These are phyloP conservation scores for Felis catus DNA, from an alignment of 2,113 vertebrate species.

Conservation along the genomic window DNA sequence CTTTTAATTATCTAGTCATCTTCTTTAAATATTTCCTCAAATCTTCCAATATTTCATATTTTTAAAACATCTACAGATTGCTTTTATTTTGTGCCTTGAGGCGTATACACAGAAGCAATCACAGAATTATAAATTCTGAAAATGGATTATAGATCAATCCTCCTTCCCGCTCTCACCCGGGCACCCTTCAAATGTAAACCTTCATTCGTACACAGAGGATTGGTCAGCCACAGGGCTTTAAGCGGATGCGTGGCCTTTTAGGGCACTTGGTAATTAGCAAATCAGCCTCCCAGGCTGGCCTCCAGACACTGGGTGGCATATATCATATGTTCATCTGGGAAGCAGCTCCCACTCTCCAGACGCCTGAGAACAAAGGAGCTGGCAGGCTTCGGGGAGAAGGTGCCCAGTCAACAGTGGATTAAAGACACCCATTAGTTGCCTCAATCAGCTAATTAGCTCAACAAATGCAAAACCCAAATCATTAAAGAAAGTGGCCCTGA, in stretches of 20 bases:
- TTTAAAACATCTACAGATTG: constrained; percentile 2
- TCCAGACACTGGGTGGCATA: not conserved
- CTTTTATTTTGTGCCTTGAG: not conserved
- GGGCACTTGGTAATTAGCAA: constrained; percentile 33
- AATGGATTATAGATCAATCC: not conserved
- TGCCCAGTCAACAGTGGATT: constrained; percentile 80
- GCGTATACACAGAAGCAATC: not conserved
- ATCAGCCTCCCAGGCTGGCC: not conserved
- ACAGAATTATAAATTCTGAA: not conserved
- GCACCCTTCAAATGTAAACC: not conserved
- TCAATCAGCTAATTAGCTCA: constrained; percentile 85
- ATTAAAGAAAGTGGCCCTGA: constrained; percentile 65
- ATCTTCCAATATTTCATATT: constrained; percentile 17
- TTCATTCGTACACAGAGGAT: not conserved
- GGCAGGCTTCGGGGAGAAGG: constrained; percentile 72
- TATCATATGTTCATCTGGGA: not conserved
- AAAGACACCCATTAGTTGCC: constrained; percentile 78
- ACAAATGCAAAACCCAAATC: constrained; percentile 83
- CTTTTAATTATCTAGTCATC: constrained; percentile 16
- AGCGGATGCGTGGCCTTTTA: not conserved
- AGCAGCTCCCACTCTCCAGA: not conserved
- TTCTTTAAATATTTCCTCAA: not conserved
- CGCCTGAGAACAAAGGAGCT: constrained; percentile 73
- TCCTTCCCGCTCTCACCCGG: accelerated
- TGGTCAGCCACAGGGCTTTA: not conserved